Evolutionary conservation across 2,113 vertebrate genomes (phyloP).

Genomic region (Prionailurus viverrinus): DNA sequence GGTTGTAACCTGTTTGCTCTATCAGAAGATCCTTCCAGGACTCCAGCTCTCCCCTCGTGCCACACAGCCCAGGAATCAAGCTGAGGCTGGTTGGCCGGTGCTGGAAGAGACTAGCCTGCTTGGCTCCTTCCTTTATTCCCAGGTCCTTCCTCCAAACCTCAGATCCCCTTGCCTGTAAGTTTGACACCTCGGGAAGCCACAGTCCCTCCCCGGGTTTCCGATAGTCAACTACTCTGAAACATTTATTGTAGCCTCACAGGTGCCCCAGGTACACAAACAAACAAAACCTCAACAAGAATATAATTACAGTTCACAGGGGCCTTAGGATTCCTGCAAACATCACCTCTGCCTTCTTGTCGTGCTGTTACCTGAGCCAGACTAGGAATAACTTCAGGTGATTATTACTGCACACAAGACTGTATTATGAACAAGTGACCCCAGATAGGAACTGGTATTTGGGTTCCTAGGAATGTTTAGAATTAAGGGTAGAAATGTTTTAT

Average conservation of each 20-base stretch:
- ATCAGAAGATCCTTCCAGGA: neutral
- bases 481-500: neutral
- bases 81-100: fast-evolving
- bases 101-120: neutral
- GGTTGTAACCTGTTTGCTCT: neutral
- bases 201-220: neutral
- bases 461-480: neutral
- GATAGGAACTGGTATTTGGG: neutral
- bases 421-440: neutral
- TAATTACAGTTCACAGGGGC: neutral
- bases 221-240: neutral
- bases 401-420: neutral
- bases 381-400: neutral
- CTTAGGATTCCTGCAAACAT: neutral
- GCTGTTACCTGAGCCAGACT: neutral
- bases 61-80: neutral
- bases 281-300: slow-evolving; percentile 24
- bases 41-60: no score
- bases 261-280: neutral
- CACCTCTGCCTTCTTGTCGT: slow-evolving; percentile 27
- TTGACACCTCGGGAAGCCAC: neutral
- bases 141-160: neutral
- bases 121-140: neutral
- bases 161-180: neutral
- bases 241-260: neutral